Base-by-base conservation (phyloP, 1,140 invertebrate species). In the Microplitis demolitor region DNA sequence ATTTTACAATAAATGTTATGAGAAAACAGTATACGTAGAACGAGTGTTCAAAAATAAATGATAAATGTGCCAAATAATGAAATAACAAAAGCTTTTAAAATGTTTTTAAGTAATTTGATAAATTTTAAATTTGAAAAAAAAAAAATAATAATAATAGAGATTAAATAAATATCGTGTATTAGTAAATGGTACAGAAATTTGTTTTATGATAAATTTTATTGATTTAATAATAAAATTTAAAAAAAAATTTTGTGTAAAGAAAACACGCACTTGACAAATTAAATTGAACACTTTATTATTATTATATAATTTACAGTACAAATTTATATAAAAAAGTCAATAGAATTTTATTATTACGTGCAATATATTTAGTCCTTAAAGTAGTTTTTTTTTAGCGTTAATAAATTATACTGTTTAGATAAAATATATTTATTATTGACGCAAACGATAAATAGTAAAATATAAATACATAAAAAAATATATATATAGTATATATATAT, bases 371-470 rank as follows among this genome's bases (percentile, higher is more conserved):
- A 63, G 61, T 63, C 34, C 33, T 37, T 63, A 16, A n/a, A 63
- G 34, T 39, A 39, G 35, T 63, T 35, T 37, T 24, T 24, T 24
- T 24, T 11, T 35, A 63, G 61, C 34, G 3, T 35, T 39, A 14
- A 63, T 37, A 11, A 45, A 37, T 63, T 16, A 63, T 60, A 60
- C 13, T 60, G 34, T 35, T 63, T 63, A 63, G 61, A 63, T n/a
- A n/a, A 31, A 39, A 63, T 13, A 37, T 63, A 63, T 63, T 63
- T 63, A 16, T 14, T 63, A 33, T n/a, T 63, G 13, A 63, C 33
- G 13, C 11, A 11, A 63, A 63, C 11, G n/a, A 35, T 37, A 35
- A 37, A 33, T 31, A 24, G 9, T 60, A 60, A 60, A 54, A 54
- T 54, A 6, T 54, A 33, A 34, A 60, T 60, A 31, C 9, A 60